phyloP scores from a whole-genome alignment of 1,140 invertebrate species.

The Portunus trituberculatus region DNA sequence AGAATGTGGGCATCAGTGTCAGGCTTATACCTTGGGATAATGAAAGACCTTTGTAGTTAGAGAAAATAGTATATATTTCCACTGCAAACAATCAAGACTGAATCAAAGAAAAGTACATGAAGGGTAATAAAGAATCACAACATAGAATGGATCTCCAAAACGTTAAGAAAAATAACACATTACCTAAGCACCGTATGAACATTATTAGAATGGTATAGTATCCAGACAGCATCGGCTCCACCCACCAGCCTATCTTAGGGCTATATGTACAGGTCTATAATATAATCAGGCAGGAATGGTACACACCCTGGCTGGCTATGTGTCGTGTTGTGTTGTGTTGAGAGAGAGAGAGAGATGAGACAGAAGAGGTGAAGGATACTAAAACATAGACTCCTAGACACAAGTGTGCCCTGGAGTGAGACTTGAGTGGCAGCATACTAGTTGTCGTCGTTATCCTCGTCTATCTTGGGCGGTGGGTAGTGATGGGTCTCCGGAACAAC shows the following conservation, averaged over 20 bases:
- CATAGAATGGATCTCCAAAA: neutral
- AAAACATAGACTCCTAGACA: neutral
- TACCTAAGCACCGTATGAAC: neutral
- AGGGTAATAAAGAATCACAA: neutral
- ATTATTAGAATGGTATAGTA: neutral
- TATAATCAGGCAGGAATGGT: neutral
- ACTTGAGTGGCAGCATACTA: neutral
- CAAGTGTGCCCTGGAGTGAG: neutral
- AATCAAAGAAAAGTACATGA: conserved; percentile 9
- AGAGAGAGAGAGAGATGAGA: neutral
- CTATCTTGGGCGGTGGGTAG: conserved; percentile 63
- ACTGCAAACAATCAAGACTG: neutral
- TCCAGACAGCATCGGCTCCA: neutral
- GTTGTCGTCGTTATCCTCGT: conserved; percentile 37
- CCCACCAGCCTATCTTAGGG: neutral
- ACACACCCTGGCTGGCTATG: neutral
- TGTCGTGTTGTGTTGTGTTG: neutral
- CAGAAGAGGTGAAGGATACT: neutral
- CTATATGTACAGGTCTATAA: neutral
- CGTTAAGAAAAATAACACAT: neutral
- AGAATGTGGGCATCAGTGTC: too few relatives aligned
- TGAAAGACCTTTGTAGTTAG: too few relatives aligned
- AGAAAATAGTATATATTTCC: neutral
- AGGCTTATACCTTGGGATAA: too few relatives aligned
- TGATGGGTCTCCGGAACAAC: conserved; percentile 58